These are phyloP conservation scores for Diadumene lineata DNA, from an alignment of 92 coral and sea anemone species.

Conservation along the genomic window DNA sequence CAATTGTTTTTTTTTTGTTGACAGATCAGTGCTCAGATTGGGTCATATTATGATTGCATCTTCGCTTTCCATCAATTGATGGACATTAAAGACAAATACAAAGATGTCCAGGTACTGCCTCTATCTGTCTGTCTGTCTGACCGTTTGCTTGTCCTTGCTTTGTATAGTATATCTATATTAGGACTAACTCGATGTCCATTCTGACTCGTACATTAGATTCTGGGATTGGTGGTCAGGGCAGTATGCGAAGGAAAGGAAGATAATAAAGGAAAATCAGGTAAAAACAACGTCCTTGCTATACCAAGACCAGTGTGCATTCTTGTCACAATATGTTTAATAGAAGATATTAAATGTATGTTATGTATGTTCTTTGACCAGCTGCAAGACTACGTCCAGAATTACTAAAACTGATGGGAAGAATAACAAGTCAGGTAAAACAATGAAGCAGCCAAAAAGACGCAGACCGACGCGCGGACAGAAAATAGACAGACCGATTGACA, in stretches of 20 bases:
- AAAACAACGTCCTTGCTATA: too few species aligned
- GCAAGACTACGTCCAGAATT: constrained; percentile 61
- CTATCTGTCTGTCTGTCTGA: background rate
- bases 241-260: constrained; percentile 72
- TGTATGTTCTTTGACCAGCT: constrained; percentile 54
- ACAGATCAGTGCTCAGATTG: constrained; percentile 88
- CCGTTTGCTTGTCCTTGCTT: background rate
- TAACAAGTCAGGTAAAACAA: constrained; percentile 74
- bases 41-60: constrained; percentile 80
- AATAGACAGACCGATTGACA: too few species aligned
- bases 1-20: background rate
- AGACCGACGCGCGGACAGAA: too few species aligned
- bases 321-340: too few species aligned
- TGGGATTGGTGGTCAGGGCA: constrained; percentile 74
- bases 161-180: too few species aligned
- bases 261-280: constrained; percentile 75
- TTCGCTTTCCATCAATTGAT: constrained; percentile 82
- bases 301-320: too few species aligned
- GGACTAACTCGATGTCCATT: too few species aligned
- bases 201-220: constrained; percentile 47
- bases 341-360: too few species aligned
- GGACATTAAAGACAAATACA: constrained; percentile 89
- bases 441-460: too few species aligned
- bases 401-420: constrained; percentile 79
- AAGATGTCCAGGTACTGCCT: constrained; percentile 70